A percentile compares a stretch with the other conserved stretches of the same genome.
phyloP scores from a whole-genome alignment of 2,113 vertebrate species.

The Beaufortia kweichowensis region DNA sequence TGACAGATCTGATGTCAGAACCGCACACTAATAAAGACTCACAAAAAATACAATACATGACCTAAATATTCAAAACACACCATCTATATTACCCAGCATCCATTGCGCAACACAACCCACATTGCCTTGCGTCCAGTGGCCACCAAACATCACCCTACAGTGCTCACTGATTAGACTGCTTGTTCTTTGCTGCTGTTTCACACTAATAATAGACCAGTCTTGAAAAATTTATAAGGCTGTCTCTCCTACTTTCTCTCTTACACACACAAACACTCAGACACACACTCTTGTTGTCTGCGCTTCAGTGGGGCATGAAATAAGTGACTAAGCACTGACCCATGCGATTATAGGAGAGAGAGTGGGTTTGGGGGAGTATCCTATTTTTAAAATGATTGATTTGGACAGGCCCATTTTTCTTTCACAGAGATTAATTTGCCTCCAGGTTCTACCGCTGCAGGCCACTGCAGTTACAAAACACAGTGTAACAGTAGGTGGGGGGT shows the following conservation, averaged over 20 bases:
- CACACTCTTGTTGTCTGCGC: conserved; percentile 38
- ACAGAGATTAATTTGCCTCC: conserved; percentile 45
- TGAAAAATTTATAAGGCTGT: conserved; percentile 31
- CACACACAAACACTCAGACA: conserved; percentile 29
- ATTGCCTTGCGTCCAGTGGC: conserved; percentile 7
- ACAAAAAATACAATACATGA: not conserved
- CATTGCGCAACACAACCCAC: not conserved
- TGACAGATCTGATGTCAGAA: not conserved
- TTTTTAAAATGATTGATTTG: conserved; percentile 51
- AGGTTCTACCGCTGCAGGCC: not conserved
- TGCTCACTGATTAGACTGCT: conserved; percentile 23
- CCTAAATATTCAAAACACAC: not conserved
- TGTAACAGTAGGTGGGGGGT: not conserved
- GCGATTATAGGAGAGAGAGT: conserved; percentile 26
- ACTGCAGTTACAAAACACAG: conserved; percentile 1
- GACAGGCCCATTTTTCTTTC: conserved; percentile 43
- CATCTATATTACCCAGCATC: conserved; percentile 15
- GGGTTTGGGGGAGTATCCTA: conserved; percentile 26
- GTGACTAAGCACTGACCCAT: conserved; percentile 45
- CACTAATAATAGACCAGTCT: conserved; percentile 37
- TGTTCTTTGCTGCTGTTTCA: conserved; percentile 36
- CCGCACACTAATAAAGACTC: not conserved
- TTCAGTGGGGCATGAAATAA: conserved; percentile 49
- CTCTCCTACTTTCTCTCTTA: conserved; percentile 26
- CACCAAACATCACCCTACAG: conserved; percentile 8